Percentiles rank a stretch among this genome's conserved stretches.
These are phyloP conservation scores for Orestias chungarensis DNA, from an alignment of 2,797 vertebrate species.

Conservation along the genomic window DNA sequence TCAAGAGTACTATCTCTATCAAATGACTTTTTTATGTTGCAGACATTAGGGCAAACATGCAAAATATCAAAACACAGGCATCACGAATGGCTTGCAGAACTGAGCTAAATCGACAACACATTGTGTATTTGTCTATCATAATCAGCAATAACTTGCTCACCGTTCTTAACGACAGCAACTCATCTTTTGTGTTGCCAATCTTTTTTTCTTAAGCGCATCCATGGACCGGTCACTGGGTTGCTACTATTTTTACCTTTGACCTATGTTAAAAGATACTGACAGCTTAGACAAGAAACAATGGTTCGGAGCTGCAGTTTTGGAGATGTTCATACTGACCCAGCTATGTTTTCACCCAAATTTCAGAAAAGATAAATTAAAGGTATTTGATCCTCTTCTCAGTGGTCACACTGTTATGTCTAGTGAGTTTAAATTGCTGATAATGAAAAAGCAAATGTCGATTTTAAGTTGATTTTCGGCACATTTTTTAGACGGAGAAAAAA, in stretches of 20 bases:
- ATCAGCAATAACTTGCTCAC: neutral
- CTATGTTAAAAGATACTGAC: neutral
- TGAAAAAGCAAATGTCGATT: too few relatives aligned
- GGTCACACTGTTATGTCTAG: neutral
- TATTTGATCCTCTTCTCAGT: neutral
- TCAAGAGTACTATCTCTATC: neutral
- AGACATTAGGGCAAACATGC: neutral
- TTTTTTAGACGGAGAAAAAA: conserved; percentile 23
- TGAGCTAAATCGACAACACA: neutral
- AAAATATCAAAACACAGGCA: neutral
- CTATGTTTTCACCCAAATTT: too few relatives aligned
- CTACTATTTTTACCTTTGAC: neutral
- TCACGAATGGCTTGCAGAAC: neutral
- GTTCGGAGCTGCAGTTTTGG: neutral
- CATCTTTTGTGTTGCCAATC: neutral
- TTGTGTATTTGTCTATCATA: neutral
- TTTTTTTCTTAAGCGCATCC: neutral
- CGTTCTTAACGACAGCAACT: neutral
- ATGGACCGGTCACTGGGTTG: neutral
- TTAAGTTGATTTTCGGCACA: conserved; percentile 12
- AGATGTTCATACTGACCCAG: neutral
- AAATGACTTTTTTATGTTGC: neutral
- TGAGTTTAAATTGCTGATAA: neutral
- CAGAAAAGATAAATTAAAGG: neutral
- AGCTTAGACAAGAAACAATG: neutral